Evolutionary conservation across 2,888 invertebrate genomes (phyloP), one percentile per base, ranked within the genome.

Genomic region (Tethea ocularis): DNA sequence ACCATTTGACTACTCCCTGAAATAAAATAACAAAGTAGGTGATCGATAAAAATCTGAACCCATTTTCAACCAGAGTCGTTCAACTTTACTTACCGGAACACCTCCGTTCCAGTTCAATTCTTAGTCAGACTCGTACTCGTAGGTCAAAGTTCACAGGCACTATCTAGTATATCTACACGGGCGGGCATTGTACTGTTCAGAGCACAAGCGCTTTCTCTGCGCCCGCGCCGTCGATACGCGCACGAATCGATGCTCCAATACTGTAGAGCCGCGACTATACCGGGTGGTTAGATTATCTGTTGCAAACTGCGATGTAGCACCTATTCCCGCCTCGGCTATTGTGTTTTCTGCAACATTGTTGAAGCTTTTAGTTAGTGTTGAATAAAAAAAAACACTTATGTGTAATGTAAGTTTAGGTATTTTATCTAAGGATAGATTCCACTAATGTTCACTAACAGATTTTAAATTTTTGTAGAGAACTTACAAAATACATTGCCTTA

Each of bases 101-200:
- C 52, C 11, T 46, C n/a, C 38, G 38, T 38, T 38, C 38, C 46
- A 20, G 46, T 46, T 46, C 46, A 10, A 46, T 46, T 46, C 46
- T 46, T n/a, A 46, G 20, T 46, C 46, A 59, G 20, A 52, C 59
- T 56, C 38, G 38, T n/a, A 56, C 13, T 52, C 69, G 66, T 57
- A 66, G 80, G 78, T 80, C 80, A 80, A 76, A 80, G 80, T 78
- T 76, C 78, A 72, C 68, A 46, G 46, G 60, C 67, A 59, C 66
- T 80, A 80, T 80, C 80, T 77, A 72, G 77, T 71, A 66, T 75
- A 79, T 80, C 77, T 75, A 78, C 74, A 69, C 71, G 69, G 68
- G 62, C 67, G 69, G 62, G 67, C 77, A 78, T 76, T 75, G 78
- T 78, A 63, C 68, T 46, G 46, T 46, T 20, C 46, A 20, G 20